phyloP scores from a whole-genome alignment of 2,797 vertebrate species.

The Argya squamiceps region DNA sequence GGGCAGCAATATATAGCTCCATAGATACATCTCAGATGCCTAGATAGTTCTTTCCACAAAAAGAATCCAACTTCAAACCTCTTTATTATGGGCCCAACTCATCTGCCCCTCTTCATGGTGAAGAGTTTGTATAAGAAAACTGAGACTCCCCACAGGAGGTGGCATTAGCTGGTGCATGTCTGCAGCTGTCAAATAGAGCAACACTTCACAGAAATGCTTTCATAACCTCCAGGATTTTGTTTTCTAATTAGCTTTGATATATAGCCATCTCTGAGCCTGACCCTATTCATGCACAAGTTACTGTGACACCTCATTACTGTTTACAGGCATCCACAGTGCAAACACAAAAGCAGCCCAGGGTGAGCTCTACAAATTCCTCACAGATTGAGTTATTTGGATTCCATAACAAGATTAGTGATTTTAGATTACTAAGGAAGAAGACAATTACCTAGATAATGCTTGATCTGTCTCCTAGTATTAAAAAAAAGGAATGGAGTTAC shows the following conservation, averaged over 20 bases:
- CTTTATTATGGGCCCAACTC: background rate
- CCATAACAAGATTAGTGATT: background rate
- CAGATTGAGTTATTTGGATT: background rate
- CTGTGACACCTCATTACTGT: background rate
- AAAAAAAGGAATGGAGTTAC: background rate
- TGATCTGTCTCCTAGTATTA: background rate
- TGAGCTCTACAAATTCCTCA: background rate
- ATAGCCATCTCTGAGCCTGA: background rate
- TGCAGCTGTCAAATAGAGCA: background rate
- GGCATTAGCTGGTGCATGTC: background rate
- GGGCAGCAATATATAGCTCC: background rate
- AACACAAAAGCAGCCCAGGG: background rate
- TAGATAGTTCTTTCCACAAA: background rate
- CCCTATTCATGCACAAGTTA: background rate
- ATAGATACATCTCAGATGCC: background rate
- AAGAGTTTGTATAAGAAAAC: background rate
- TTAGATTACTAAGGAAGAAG: background rate
- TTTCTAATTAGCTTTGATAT: conserved; percentile 22
- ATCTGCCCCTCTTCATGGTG: background rate
- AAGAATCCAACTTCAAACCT: background rate
- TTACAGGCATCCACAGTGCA: background rate
- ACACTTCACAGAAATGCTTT: background rate
- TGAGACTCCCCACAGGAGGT: background rate
- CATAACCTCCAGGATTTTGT: background rate
- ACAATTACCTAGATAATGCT: background rate